A percentile compares a stretch with the other conserved stretches of the same genome.
These are phyloP conservation scores for Leptodactylus fuscus DNA, from an alignment of 2,113 vertebrate genomes.

Conservation along the genomic window DNA sequence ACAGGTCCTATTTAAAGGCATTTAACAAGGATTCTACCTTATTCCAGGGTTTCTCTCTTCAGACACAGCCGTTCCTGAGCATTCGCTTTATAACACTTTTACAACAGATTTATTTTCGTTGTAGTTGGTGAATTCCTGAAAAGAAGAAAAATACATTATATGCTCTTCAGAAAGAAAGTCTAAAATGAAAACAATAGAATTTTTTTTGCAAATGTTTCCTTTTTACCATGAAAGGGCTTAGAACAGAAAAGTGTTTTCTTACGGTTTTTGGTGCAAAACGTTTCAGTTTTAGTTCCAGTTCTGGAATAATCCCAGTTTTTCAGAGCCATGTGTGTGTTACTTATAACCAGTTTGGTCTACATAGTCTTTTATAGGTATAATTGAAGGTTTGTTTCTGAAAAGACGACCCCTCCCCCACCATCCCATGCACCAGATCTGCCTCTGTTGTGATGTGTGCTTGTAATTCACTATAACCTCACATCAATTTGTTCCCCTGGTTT, in stretches of 20 bases:
- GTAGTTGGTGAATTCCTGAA: too few relatives aligned
- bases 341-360: constrained; percentile 11
- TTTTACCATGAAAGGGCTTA: constrained; percentile 43
- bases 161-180: background rate
- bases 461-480: constrained; percentile 27
- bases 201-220: background rate
- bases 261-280: background rate
- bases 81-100: too few relatives aligned
- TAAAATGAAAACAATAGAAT: background rate
- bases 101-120: too few relatives aligned
- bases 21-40: too few relatives aligned
- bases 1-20: too few relatives aligned
- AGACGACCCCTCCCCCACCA: background rate
- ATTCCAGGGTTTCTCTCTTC: too few relatives aligned
- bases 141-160: too few relatives aligned
- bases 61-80: too few relatives aligned
- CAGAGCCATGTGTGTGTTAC: constrained; percentile 26
- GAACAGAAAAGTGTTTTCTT: background rate
- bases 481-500: constrained; percentile 17
- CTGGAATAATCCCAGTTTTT: constrained; percentile 42
- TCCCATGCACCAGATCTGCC: constrained; percentile 15
- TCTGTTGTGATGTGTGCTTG: constrained; percentile 8
- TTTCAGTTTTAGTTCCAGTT: constrained; percentile 40
- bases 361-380: background rate
- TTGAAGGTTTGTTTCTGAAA: constrained; percentile 27